phyloP scores from a whole-genome alignment of 2,113 vertebrate species.

The Anarhynchus alexandrinus region DNA sequence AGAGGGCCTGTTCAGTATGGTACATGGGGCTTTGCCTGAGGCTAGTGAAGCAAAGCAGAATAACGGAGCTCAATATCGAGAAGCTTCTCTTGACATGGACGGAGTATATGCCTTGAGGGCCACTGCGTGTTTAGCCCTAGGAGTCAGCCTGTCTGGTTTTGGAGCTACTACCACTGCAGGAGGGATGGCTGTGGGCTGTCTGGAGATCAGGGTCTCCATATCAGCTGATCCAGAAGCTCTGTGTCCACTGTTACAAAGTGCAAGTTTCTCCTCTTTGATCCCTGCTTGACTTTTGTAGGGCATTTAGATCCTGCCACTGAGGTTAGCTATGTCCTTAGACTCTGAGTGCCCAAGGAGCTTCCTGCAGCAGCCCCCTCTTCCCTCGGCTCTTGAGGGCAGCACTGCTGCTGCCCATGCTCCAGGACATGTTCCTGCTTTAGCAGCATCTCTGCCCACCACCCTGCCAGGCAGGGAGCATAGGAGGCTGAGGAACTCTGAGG shows the following conservation, averaged over 20 bases:
- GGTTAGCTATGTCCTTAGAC: background rate
- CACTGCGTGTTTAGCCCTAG: background rate
- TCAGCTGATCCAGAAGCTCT: background rate
- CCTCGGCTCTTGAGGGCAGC: background rate
- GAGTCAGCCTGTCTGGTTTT: background rate
- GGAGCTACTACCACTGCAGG: background rate
- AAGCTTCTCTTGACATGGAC: background rate
- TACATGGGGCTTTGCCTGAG: background rate
- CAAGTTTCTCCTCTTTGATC: background rate
- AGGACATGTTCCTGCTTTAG: background rate
- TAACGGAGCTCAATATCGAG: background rate
- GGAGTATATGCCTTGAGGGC: background rate
- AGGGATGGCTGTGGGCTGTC: background rate
- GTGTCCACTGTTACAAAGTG: background rate
- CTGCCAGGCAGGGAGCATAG: background rate
- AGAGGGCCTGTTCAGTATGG: background rate
- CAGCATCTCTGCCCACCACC: background rate
- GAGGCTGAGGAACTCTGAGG: background rate
- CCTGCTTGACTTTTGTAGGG: background rate
- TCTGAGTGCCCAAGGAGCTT: background rate
- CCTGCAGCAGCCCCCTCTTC: background rate
- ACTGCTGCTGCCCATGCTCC: background rate
- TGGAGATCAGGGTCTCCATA: background rate
- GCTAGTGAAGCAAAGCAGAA: background rate
- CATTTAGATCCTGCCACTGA: background rate